Evolutionary conservation across 2,888 invertebrate species (phyloP), one percentile per base, ranked within the genome.

Genomic region (Leptogaster cylindrica): DNA sequence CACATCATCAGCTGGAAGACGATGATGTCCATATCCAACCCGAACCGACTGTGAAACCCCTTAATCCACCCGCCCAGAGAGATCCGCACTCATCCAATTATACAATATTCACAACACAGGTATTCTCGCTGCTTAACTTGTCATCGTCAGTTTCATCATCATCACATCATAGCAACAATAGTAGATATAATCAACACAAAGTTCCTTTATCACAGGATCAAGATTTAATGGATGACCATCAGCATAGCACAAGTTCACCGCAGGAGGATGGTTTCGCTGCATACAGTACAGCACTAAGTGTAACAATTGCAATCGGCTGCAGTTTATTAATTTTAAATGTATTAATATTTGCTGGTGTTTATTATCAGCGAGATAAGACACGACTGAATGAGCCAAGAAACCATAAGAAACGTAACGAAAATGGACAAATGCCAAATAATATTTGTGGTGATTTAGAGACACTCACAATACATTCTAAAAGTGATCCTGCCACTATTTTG

Each of bases 221-320:
- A 44, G 79, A 79, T 39, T 75, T 78, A 73, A 71, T 76, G 70
- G 78, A 81, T 50, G 74, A 73, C 67, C 68, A 68, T 1, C 73
- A 74, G 20, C 70, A 72, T 39, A 77, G 79, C 12, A 86, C 86
- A 16, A 81, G 84, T 12, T 83, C 84, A 50, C 82, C 84, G n/a
- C 88, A 88, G n/a, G 93, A 92, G 77, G 92, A 92, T 72, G 93
- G 93, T 1, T 94, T 93, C 74, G 92, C 93, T 0, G 92, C 93
- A 0, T 95, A 95, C 76, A 93, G 93, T 0, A 94, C 95, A 2
- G 95, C 95, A 1, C 82, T 95, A 10, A 93, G 93, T 79, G 93
- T 95, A 0, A 95, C 95, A 14, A 94, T 97, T 73, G 96, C 95
- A 51, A 95, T 97, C 71, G 97, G 97, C 36, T 95, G 95, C 77